phyloP scores from a whole-genome alignment of 92 coral and sea anemone genomes.

The Isaurus tuberculatus region DNA sequence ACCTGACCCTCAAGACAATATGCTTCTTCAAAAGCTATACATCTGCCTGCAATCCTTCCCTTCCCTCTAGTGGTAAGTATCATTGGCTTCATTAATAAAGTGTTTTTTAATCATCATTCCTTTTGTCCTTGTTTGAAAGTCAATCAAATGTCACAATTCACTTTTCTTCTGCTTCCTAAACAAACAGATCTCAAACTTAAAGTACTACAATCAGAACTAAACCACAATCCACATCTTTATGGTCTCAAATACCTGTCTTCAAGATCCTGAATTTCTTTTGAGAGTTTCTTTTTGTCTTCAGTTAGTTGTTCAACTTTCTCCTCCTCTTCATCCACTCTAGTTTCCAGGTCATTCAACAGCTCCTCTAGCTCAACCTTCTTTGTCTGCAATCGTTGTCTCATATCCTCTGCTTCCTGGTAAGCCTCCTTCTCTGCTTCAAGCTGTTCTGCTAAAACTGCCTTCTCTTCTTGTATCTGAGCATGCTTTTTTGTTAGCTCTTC shows the following conservation, averaged over 20 bases:
- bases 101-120: too few species aligned
- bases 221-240: not conserved
- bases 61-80: too few species aligned
- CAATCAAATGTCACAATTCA: too few species aligned
- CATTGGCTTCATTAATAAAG: too few species aligned
- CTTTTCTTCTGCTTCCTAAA: too few species aligned
- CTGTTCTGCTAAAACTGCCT: conserved; percentile 86
- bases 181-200: not conserved
- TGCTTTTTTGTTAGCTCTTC: conserved; percentile 83
- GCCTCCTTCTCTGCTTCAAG: conserved; percentile 91
- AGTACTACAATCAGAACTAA: not conserved
- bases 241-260: conserved; percentile 80
- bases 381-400: conserved; percentile 88
- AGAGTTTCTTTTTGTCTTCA: conserved; percentile 92
- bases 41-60: too few species aligned
- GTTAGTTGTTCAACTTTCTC: conserved; percentile 81
- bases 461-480: conserved; percentile 88
- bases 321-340: conserved; percentile 93
- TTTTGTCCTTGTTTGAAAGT: too few species aligned
- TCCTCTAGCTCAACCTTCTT: conserved; percentile 92
- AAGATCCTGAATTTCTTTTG: conserved; percentile 92
- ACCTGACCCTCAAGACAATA: too few species aligned
- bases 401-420: conserved; percentile 95
- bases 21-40: too few species aligned
- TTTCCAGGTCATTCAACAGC: conserved; percentile 87